Evolutionary conservation across 2,888 invertebrate genomes (phyloP).

Genomic region (Ferrisia virgata): DNA sequence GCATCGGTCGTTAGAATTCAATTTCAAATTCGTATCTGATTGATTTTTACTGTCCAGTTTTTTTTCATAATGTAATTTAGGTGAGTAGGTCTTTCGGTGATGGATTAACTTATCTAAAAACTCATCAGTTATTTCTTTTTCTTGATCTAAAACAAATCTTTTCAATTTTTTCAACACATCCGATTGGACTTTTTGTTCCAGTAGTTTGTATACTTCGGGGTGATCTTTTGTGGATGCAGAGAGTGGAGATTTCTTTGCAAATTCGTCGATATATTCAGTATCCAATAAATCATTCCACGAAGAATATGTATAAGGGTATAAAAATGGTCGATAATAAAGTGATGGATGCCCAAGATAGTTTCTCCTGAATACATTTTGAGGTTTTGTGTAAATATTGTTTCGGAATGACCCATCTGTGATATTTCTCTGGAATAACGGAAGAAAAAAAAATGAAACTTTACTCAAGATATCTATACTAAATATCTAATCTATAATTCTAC

Average conservation of each 20-base stretch:
- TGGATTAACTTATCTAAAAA: neutral
- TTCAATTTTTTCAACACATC: slow-evolving; percentile 20
- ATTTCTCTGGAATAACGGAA: neutral
- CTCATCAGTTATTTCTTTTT: slow-evolving; percentile 18
- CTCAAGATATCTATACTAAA: neutral
- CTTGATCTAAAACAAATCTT: slow-evolving; percentile 36
- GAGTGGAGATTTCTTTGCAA: neutral
- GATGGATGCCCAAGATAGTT: neutral
- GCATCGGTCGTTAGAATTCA: neutral
- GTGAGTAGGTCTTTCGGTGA: neutral
- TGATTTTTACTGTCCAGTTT: neutral
- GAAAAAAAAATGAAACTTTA: neutral
- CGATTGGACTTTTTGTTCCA: neutral
- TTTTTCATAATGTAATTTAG: neutral
- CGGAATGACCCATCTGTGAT: neutral
- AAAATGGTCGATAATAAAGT: neutral
- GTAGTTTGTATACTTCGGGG: neutral
- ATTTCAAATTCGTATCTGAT: neutral
- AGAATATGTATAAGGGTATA: slow-evolving; percentile 15
- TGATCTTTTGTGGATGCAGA: neutral
- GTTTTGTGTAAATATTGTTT: neutral
- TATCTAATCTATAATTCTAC: no score
- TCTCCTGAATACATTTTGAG: neutral
- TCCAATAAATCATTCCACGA: neutral
- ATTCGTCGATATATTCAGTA: neutral